Evolutionary conservation across 2,113 vertebrate genomes (phyloP).

Genomic region (Leptodactylus fuscus): DNA sequence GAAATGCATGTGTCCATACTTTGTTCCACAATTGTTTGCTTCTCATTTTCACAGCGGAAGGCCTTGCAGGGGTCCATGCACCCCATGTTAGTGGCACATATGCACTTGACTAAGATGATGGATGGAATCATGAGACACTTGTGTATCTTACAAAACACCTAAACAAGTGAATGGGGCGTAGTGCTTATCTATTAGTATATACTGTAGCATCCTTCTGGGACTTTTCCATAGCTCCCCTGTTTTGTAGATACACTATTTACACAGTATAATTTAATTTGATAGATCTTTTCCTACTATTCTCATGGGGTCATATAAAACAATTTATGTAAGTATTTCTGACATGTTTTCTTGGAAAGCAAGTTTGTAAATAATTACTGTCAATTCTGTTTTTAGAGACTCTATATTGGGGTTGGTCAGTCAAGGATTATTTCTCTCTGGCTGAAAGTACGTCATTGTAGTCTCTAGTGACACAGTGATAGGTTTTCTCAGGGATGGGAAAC

Average conservation of each 20-base stretch:
- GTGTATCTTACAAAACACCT: too few relatives aligned
- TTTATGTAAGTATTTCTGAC: constrained; percentile 28
- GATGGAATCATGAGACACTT: too few relatives aligned
- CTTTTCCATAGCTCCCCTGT: not conserved
- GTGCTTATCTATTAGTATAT: too few relatives aligned
- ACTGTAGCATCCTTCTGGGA: too few relatives aligned
- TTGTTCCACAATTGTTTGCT: too few relatives aligned
- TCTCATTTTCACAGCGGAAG: too few relatives aligned
- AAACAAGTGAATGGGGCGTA: too few relatives aligned
- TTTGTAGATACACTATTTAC: not conserved
- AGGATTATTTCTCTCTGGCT: constrained; percentile 56
- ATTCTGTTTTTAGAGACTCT: constrained; percentile 48
- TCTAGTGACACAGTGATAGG: constrained; percentile 57
- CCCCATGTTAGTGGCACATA: too few relatives aligned
- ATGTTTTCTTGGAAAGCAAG: constrained; percentile 25
- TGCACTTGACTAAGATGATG: too few relatives aligned
- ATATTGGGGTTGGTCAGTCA: constrained; percentile 38
- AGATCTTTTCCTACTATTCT: constrained; percentile 9
- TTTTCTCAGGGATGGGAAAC: constrained; percentile 57
- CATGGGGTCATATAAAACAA: not conserved
- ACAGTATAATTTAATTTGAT: not conserved
- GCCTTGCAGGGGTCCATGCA: too few relatives aligned
- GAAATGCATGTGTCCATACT: too few relatives aligned
- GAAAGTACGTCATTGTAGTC: constrained; percentile 58
- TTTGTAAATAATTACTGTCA: constrained; percentile 43